Evolutionary conservation across 1,140 invertebrate species (phyloP).

Genomic region (Drosophila pachea): DNA sequence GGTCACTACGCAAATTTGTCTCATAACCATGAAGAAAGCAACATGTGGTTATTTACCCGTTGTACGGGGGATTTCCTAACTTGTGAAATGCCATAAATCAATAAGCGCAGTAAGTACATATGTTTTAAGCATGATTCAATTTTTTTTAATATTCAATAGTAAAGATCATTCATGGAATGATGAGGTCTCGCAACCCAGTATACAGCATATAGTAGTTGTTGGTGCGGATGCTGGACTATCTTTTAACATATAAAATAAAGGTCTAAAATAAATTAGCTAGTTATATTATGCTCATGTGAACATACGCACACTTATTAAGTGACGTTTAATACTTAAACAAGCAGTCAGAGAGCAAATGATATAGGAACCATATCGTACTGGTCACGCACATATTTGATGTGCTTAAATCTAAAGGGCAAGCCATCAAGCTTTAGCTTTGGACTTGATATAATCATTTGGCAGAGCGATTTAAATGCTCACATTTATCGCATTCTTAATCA

Average conservation of each 20-base stretch:
- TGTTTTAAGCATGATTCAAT: conserved; percentile 9
- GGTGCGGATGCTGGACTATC: not conserved
- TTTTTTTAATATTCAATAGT: conserved; percentile 16
- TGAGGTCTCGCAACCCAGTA: conserved; percentile 1
- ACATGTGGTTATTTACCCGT: conserved; percentile 8
- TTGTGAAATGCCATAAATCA: not conserved
- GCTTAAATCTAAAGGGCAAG: conserved; percentile 28
- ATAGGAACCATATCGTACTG: conserved; percentile 43
- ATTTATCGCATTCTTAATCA: conserved; percentile 74
- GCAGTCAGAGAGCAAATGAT: conserved; percentile 32
- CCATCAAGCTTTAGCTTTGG: conserved; percentile 34
- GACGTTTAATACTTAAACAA: conserved; percentile 36
- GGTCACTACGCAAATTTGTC: not conserved
- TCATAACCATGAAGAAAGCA: not conserved
- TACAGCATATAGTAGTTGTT: conserved; percentile 12
- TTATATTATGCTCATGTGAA: not conserved
- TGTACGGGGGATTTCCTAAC: conserved; percentile 13
- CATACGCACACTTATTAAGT: conserved; percentile 13
- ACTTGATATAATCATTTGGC: not conserved
- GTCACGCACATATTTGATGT: not conserved
- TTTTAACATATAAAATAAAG: conserved; percentile 11
- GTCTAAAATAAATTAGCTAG: not conserved
- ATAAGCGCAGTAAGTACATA: not conserved
- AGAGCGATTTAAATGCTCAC: conserved; percentile 51
- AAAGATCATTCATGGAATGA: conserved; percentile 48